Evolutionary conservation across 2,797 vertebrate species (phyloP).

Genomic region (Malacoraja senta): DNA sequence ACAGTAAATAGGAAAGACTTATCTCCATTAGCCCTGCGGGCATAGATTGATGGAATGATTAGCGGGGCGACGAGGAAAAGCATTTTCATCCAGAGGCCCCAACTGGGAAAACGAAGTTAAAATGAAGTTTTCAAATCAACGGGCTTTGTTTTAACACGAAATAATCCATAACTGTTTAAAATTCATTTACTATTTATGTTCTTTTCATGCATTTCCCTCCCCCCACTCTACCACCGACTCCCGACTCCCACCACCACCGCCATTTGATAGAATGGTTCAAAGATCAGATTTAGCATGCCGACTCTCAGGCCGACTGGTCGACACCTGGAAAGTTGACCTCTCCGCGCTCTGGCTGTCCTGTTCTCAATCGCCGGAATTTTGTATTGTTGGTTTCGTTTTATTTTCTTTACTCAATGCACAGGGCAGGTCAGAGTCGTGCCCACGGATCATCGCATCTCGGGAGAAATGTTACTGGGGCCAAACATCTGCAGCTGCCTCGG

Average conservation of each 20-base stretch:
- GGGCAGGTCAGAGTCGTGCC: neutral
- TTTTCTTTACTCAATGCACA: neutral
- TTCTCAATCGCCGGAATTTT: neutral
- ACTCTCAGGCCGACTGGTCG: neutral
- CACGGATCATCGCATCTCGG: too few species aligned
- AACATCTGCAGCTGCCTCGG: neutral
- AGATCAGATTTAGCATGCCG: neutral
- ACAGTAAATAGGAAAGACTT: too few species aligned
- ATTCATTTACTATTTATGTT: neutral
- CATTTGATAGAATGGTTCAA: neutral
- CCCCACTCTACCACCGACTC: too few species aligned
- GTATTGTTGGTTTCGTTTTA: neutral
- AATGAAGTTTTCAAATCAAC: too few species aligned
- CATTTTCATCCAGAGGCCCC: too few species aligned
- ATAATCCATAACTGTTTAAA: neutral
- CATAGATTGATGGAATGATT: too few species aligned
- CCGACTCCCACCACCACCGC: too few species aligned
- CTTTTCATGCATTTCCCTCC: neutral
- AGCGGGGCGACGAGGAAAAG: too few species aligned
- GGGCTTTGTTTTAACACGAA: neutral
- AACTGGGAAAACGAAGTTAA: too few species aligned
- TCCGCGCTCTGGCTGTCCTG: neutral
- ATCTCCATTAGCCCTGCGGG: too few species aligned
- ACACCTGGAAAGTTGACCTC: neutral
- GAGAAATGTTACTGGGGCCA: too few species aligned